Evolutionary conservation across 64 coral and sea anemone species (phyloP), one percentile per base, ranked within the genome.

Genomic region (Anthopleura sola): DNA sequence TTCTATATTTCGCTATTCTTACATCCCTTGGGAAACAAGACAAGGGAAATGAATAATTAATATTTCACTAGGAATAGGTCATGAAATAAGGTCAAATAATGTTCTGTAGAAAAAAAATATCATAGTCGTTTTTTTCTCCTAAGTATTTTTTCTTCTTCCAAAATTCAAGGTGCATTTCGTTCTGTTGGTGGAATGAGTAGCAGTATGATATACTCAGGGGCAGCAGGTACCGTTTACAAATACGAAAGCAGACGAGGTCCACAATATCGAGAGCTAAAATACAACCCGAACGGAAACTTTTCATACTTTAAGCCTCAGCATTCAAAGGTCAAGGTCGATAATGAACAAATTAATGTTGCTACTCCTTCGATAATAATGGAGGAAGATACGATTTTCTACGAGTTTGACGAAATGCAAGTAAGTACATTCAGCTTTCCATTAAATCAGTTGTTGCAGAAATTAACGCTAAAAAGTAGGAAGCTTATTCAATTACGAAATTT

Each of bases 351-450:
- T 36, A 84, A 89, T 36, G 86, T 93, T 6, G 80, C 55, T 36
- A 87, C 86, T 34, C 95, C 92, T 20, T 88, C 95, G 11, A 86
- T 94, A 16, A 91, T 98, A n/a, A 98, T 98, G 95, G 95, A 98
- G 66, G 88, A 98, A 37, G 48, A 94, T 50, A 98, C 95, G 3
- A 83, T 89, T 31, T 94, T 89, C 76, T 98, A 98, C 71, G 95
- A 98, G 46, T 98, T 98, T 86, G 95, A 98, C 44, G 95, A 98
- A 69, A 98, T 98, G 86, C 91, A 98, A 28, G 68, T 93, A 26
- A 88, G 89, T 33, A 36, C n/a, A 11, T 2, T 33, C n/a, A n/a
- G 17, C 26, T 29, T 75, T 33, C 4, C 34, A 21, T n/a, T n/a
- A n/a, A n/a, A n/a, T n/a, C n/a, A n/a, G n/a, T n/a, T n/a, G n/a